Base-by-base conservation (phyloP, 1,140 invertebrate genomes). In the Rhynchophorus ferrugineus region DNA sequence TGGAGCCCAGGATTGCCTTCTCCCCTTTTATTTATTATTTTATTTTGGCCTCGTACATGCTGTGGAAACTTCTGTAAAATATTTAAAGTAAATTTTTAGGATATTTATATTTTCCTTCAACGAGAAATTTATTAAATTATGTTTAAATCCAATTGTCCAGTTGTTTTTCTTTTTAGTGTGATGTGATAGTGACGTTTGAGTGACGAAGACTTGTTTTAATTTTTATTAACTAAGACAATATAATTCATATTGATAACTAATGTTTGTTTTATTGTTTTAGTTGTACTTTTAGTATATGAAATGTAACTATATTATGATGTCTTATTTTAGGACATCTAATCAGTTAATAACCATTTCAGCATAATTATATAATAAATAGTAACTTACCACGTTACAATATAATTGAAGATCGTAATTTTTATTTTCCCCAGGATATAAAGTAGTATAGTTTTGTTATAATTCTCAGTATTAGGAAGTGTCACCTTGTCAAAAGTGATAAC, bases 101-200 rank as follows among this genome's bases (percentile, higher is more conserved):
- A 54, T 54, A 54, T 54, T 54, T 54, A 54, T 54, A 54, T 54
- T 54, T 54, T 44, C 35, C 48, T 24, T 46, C 44, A 44, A 44
- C 44, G 39, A 36, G 45, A 47, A 44, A 39, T 52, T 47, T 42
- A 54, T 54, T 54, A 54, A 54, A 54, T 54, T 54, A 54, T 54
- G 51, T 54, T 54, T 54, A 54, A 54, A 54, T 24, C 13, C 22
- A 38, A 39, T 20, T 29, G 11, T 41, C 22, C 38, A 8, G 47
- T 49, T 49, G 20, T 49, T 49, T 49, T 49, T 37, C 46, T 33
- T 29, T 29, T 29, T 29, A 29, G 24, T 29, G 24, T 29, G 24
- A 29, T 29, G 24, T 29, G 24, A 29, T 29, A 29, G 24, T 29
- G 24, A 29, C 24, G 24, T 29, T 29, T 11, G 24, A 29, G 24